phyloP scores from a whole-genome alignment of 2,797 vertebrate genomes.

The Microctenopoma steveboyesi region DNA sequence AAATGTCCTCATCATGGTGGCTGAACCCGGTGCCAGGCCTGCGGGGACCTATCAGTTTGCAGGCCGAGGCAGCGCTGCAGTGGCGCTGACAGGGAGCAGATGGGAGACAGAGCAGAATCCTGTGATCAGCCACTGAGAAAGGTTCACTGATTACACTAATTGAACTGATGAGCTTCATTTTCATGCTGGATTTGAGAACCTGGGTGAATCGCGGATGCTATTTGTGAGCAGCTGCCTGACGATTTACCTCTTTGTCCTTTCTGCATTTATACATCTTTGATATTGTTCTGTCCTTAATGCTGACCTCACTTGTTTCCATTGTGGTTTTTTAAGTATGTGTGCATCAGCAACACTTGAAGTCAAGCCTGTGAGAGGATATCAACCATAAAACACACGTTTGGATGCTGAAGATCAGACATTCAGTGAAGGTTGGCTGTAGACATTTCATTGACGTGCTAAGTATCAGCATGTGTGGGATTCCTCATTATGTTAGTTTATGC shows the following conservation, averaged over 20 bases:
- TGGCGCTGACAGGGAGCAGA: slow-evolving; percentile 54
- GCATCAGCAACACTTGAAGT: too few species aligned
- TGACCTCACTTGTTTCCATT: slow-evolving; percentile 17
- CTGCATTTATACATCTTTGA: background rate
- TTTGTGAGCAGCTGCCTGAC: slow-evolving; percentile 1
- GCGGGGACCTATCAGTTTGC: slow-evolving; percentile 41
- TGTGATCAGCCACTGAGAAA: slow-evolving; percentile 43
- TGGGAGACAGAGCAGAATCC: slow-evolving; percentile 40
- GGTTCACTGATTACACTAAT: slow-evolving; percentile 54
- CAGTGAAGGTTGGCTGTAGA: too few species aligned
- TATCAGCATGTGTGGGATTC: too few species aligned
- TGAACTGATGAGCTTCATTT: slow-evolving; percentile 58
- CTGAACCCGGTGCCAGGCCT: slow-evolving; percentile 50
- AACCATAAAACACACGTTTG: too few species aligned
- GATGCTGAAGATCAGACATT: too few species aligned
- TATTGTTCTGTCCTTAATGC: background rate
- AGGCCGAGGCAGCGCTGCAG: slow-evolving; percentile 7
- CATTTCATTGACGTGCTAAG: too few species aligned
- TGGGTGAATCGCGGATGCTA: background rate
- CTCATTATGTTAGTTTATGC: too few species aligned
- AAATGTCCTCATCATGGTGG: slow-evolving; percentile 56
- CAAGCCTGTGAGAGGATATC: too few species aligned
- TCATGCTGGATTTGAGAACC: slow-evolving; percentile 28
- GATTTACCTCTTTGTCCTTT: background rate
- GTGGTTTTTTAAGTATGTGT: background rate